These are phyloP conservation scores for Cricetomys ansorgei DNA, from an alignment of 2,113 vertebrate species.

Conservation along the genomic window DNA sequence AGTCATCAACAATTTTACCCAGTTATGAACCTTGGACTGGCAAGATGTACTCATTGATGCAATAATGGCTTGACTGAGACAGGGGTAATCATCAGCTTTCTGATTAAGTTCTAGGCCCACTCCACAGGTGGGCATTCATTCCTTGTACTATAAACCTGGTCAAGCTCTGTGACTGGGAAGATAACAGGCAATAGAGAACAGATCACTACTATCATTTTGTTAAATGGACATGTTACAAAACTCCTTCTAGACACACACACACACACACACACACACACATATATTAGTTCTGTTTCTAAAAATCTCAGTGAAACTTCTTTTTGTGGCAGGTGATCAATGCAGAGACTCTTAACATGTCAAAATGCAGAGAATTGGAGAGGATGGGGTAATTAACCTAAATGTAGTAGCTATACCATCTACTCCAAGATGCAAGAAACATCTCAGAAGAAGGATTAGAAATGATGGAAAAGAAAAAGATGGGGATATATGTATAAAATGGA, in stretches of 20 bases:
- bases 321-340: not conserved
- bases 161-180: not conserved
- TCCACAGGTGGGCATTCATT: not conserved
- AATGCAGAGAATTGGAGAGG: not conserved
- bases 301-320: not conserved
- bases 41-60: not conserved
- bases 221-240: not conserved
- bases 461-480: too few relatives aligned
- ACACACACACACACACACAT: too few relatives aligned
- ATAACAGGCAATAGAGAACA: not conserved
- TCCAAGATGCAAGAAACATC: not conserved
- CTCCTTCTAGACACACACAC: not conserved
- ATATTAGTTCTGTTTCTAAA: too few relatives aligned
- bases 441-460: not conserved
- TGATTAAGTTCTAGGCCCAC: not conserved
- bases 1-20: not conserved
- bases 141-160: not conserved
- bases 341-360: not conserved
- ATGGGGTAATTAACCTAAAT: not conserved
- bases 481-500: not conserved
- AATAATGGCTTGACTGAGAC: not conserved
- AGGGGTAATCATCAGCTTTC: not conserved
- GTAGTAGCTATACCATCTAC: not conserved
- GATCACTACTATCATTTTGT: not conserved
- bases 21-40: not conserved